A percentile compares a stretch with the other conserved stretches of the same genome.
These are phyloP conservation scores for Bombus balteatus DNA, from an alignment of 1,140 invertebrate genomes.

Conservation along the genomic window DNA sequence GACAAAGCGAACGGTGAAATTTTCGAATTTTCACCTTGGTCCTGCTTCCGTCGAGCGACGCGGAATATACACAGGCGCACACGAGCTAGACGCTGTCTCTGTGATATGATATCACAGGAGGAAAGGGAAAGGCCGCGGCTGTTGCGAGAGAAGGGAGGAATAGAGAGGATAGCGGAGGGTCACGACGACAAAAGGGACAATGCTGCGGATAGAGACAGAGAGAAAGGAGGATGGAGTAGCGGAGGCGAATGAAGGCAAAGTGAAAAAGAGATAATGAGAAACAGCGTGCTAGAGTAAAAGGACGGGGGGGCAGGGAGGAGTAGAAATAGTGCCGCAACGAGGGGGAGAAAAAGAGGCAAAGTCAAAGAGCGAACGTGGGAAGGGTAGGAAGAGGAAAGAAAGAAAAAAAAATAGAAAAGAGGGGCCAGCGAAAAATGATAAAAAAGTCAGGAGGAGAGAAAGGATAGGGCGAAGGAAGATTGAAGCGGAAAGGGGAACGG, in stretches of 20 bases:
- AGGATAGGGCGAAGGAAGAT: conserved; percentile 21
- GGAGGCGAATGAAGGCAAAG: background rate
- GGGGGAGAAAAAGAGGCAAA: background rate
- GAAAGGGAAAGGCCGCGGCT: background rate
- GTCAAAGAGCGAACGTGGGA: conserved; percentile 18
- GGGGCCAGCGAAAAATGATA: conserved; percentile 5
- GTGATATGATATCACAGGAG: background rate
- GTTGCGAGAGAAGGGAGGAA: background rate
- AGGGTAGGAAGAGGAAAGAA: background rate
- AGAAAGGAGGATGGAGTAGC: background rate
- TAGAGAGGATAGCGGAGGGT: background rate
- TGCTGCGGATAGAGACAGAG: background rate
- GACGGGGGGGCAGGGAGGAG: background rate
- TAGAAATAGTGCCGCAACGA: background rate
- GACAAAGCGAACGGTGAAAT: conserved; percentile 50
- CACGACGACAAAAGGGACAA: background rate
- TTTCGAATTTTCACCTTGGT: conserved; percentile 70
- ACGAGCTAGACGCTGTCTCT: background rate
- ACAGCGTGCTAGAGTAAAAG: background rate
- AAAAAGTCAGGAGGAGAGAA: conserved; percentile 17
- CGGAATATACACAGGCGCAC: background rate
- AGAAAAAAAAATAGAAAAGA: background rate
- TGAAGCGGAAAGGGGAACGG: background rate
- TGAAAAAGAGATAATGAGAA: conserved; percentile 18
- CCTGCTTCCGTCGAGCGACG: background rate